A percentile compares a stretch with the other conserved stretches of the same genome.
Conservation (phyloP, 2,113 vertebrate species). For the Melanotaenia duboulayi region DNA sequence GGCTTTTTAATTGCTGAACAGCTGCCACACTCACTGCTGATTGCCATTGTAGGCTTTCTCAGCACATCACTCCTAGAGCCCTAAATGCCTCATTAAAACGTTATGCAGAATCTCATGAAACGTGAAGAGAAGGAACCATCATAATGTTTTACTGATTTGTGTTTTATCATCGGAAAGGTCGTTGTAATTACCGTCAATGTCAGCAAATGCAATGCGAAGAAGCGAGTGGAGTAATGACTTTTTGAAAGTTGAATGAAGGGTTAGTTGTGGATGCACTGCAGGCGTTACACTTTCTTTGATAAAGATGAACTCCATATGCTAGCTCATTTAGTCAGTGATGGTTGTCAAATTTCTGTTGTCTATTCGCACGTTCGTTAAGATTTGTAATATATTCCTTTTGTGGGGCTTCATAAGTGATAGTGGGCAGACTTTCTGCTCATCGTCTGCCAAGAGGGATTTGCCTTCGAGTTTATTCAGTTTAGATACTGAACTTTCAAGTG, state of each 20-base stretch:
- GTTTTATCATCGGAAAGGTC: constrained; percentile 79
- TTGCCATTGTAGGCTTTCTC: constrained; percentile 84
- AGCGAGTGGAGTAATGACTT: constrained; percentile 55
- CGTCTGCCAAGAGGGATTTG: constrained; percentile 34
- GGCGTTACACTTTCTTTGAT: constrained; percentile 45
- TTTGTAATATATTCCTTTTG: constrained; percentile 37
- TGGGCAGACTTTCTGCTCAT: constrained; percentile 11
- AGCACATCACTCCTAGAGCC: constrained; percentile 78
- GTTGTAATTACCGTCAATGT: constrained; percentile 78
- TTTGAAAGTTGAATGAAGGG: constrained; percentile 69
- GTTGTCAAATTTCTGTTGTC: constrained; percentile 39
- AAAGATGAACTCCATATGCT: constrained; percentile 54
- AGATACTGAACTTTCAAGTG: constrained; percentile 17
- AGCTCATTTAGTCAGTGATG: constrained; percentile 31
- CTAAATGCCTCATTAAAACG: constrained; percentile 80
- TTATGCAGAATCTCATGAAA: constrained; percentile 74
- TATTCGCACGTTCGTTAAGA: constrained; percentile 37
- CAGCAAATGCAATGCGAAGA: constrained; percentile 70
- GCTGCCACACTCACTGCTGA: constrained; percentile 81
- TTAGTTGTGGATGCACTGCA: constrained; percentile 54
- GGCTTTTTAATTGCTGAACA: constrained; percentile 85
- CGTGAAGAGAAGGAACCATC: constrained; percentile 64
- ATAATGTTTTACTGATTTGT: constrained; percentile 76
- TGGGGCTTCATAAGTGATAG: constrained; percentile 21
- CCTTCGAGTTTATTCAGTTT: constrained; percentile 33